A percentile compares a stretch with the other conserved stretches of the same genome.
These are phyloP conservation scores for Allygus modestus DNA, from an alignment of 2,888 invertebrate genomes.

Conservation along the genomic window DNA sequence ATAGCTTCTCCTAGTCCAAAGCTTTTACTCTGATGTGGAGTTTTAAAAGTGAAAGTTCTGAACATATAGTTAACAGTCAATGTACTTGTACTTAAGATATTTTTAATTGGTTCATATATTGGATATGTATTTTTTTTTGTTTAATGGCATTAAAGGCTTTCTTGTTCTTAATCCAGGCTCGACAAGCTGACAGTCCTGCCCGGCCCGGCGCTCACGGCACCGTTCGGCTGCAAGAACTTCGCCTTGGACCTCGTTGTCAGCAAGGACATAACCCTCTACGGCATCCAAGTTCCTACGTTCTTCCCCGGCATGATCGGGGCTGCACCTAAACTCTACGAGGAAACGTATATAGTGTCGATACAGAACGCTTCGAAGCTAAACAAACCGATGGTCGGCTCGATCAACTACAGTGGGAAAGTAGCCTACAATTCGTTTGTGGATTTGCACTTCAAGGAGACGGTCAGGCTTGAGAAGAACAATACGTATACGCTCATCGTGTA, in stretches of 20 bases:
- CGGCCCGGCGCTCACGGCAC: constrained; percentile 47
- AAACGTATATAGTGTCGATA: constrained; percentile 61
- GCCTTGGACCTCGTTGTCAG: constrained; percentile 57
- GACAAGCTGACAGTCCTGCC: constrained; percentile 57
- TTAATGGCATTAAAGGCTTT: too few species aligned
- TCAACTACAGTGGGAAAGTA: constrained; percentile 63
- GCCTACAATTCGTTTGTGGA: constrained; percentile 54
- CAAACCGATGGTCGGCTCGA: constrained; percentile 50
- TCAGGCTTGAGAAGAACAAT: constrained; percentile 57
- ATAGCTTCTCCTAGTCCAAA: too few species aligned
- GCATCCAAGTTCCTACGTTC: constrained; percentile 63
- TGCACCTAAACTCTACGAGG: constrained; percentile 59
- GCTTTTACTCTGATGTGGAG: too few species aligned
- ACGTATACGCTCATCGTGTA: constrained; percentile 60
- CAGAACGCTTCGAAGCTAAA: constrained; percentile 53
- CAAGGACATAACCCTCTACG: constrained; percentile 37
- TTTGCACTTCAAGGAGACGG: constrained; percentile 57
- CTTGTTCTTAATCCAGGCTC: too few species aligned
- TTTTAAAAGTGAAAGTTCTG: too few species aligned
- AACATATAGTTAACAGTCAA: neutral
- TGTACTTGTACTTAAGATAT: too few species aligned
- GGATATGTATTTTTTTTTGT: too few species aligned
- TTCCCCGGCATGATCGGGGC: constrained; percentile 32
- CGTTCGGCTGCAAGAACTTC: constrained; percentile 61
- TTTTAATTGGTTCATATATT: too few species aligned